Percentiles rank a stretch among this genome's conserved stretches.
phyloP scores from a whole-genome alignment of 2,888 invertebrate species.

The Elegia similella region DNA sequence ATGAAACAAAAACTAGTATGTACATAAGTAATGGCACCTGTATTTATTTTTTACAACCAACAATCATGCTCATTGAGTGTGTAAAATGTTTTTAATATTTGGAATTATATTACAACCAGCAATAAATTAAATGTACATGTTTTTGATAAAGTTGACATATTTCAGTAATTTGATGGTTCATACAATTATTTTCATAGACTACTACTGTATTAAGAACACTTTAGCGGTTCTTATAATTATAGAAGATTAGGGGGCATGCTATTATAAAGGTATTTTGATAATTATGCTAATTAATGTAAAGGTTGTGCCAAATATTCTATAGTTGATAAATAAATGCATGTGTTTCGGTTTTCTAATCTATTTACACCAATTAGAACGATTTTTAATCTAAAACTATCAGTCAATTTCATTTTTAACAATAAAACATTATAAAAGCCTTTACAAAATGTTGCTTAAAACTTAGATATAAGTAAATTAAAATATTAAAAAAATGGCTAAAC shows the following conservation, averaged over 20 bases:
- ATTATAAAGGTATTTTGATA: background rate
- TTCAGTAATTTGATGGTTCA: too few relatives aligned
- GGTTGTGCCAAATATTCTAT: conserved; percentile 53
- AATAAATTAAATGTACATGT: too few relatives aligned
- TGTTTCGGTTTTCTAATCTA: conserved; percentile 35
- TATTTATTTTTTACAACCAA: conserved; percentile 22
- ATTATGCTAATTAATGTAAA: conserved; percentile 11
- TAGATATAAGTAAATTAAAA: conserved; percentile 15
- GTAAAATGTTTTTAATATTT: background rate
- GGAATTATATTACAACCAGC: background rate
- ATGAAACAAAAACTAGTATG: conserved; percentile 25
- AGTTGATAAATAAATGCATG: conserved; percentile 39
- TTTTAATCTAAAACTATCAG: conserved; percentile 71
- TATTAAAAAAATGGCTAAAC: conserved; percentile 22
- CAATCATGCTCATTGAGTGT: background rate
- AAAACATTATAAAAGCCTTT: conserved; percentile 36
- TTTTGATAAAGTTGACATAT: too few relatives aligned
- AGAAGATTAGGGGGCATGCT: too few relatives aligned
- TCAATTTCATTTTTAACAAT: conserved; percentile 60
- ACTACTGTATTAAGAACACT: too few relatives aligned
- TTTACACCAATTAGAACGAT: conserved; percentile 50
- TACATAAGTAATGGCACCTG: conserved; percentile 11
- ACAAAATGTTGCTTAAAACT: conserved; percentile 22
- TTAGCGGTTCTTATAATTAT: too few relatives aligned
- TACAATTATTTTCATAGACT: too few relatives aligned